Evolutionary conservation across 1,140 invertebrate species (phyloP).

Genomic region (Brachionus manjavacas): DNA sequence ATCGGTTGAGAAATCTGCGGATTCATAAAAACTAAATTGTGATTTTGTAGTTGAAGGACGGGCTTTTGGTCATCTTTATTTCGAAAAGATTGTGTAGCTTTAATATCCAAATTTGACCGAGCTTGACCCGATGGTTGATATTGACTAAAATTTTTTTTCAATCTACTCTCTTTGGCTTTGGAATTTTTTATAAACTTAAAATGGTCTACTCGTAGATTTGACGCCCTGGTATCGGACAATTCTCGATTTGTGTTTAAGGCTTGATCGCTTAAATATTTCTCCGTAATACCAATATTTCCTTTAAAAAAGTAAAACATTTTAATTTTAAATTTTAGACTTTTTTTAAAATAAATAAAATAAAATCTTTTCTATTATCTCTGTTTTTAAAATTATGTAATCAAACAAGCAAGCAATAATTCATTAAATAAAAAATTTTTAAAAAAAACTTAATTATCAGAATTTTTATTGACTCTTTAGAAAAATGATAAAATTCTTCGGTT

Average conservation of each 20-base stretch:
- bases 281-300: neutral
- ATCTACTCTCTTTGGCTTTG: neutral
- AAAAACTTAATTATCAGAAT: neutral
- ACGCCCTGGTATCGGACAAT: neutral
- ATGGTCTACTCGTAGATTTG: neutral
- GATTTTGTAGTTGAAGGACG: neutral
- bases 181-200: constrained; percentile 10
- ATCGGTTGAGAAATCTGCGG: neutral
- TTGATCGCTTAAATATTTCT: neutral
- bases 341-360: neutral
- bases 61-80: constrained; percentile 9
- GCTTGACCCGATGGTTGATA: neutral
- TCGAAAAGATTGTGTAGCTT: neutral
- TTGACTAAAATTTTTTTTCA: neutral
- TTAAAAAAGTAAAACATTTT: neutral
- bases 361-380: neutral
- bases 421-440: neutral
- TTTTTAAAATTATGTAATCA: neutral
- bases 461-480: neutral
- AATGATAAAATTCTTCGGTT: neutral
- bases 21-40: constrained; percentile 17
- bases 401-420: neutral
- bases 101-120: neutral
- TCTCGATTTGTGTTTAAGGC: neutral
- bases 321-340: neutral